A percentile compares a stretch with the other conserved stretches of the same genome.
phyloP scores from a whole-genome alignment of 2,888 invertebrate species.

The Drosophila helvetica region DNA sequence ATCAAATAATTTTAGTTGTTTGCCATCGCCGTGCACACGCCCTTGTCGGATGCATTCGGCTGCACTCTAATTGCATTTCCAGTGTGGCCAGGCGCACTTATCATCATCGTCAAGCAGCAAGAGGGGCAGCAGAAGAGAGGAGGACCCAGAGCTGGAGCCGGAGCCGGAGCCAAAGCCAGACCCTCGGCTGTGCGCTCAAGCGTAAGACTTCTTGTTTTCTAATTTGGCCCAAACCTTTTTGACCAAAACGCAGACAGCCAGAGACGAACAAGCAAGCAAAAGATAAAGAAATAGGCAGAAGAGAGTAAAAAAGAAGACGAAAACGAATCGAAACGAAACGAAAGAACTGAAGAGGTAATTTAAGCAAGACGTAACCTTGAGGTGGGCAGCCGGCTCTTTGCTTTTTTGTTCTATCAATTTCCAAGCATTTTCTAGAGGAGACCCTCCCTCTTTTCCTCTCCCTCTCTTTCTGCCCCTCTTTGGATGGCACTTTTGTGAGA shows the following conservation, averaged over 20 bases:
- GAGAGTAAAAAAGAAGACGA: slow-evolving; percentile 1
- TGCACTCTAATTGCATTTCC: slow-evolving; percentile 73
- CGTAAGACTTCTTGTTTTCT: slow-evolving; percentile 69
- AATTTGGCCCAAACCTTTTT: slow-evolving; percentile 71
- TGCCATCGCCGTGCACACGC: slow-evolving; percentile 2
- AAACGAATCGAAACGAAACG: not conserved
- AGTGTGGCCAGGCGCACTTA: slow-evolving; percentile 63
- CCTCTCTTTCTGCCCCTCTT: not conserved
- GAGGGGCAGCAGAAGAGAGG: slow-evolving; percentile 30
- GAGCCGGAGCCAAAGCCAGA: slow-evolving; percentile 5
- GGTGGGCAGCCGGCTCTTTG: slow-evolving; percentile 51
- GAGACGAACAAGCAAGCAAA: slow-evolving; percentile 9
- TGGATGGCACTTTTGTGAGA: not conserved
- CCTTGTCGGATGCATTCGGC: slow-evolving; percentile 64
- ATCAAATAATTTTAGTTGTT: not conserved
- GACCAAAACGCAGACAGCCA: slow-evolving; percentile 42
- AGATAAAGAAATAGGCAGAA: not conserved
- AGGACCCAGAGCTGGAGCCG: slow-evolving; percentile 42
- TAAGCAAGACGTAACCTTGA: slow-evolving; percentile 76
- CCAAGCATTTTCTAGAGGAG: slow-evolving; percentile 2
- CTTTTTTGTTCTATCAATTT: slow-evolving; percentile 7
- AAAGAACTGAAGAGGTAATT: slow-evolving; percentile 59
- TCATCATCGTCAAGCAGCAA: slow-evolving; percentile 47
- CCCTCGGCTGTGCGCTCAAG: slow-evolving; percentile 67
- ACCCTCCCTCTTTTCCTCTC: not conserved